Evolutionary conservation across 2,113 vertebrate species (phyloP), one percentile per base, ranked within the genome.

Genomic region (Ascaphus truei): DNA sequence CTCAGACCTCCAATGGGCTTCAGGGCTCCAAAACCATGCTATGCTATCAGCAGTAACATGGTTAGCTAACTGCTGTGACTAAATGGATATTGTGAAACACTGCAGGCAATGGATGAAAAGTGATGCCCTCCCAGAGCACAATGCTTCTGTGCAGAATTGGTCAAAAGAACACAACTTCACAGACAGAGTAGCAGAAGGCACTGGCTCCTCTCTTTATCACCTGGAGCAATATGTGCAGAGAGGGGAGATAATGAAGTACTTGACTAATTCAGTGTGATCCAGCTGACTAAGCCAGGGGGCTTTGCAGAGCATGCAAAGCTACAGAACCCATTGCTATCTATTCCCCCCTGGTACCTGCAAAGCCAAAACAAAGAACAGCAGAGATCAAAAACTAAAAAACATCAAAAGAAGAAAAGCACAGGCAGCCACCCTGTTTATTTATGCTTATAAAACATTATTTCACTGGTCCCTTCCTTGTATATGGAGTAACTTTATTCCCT

Each of bases 201-300:
- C 79, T 85, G 84, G 84, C 86, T 88, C 82, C 79, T 83, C 81
- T 77, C 81, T 90, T 90, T 90, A 88, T 93, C 87, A 95, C 94
- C 94, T 93, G 92, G 78, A 95, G 94, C 92, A 84, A 94, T 90
- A 92, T 83, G 89, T 88, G 84, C 84, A 88, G 91, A 88, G 87
- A 88, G 84, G 87, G 84, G 77, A 88, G 87, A 92, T 93, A 93
- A 94, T 91, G 88, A 95, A 93, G 92, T 83, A 85, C 89, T 82
- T 80, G 87, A 81, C 93, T 96, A 91, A 96, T 93, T 95, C 95
- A 87, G 85, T 87, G 86, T 83, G 89, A 91, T 94, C 90, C 93
- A 95, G 93, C 93, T 94, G 94, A 90, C 89, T 91, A 87, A 91
- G 94, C 94, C 92, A 91, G 92, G 95, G 93, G 93, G 91, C 81